Conservation (phyloP, 2,888 invertebrate species). For the Chymomyza caudatula region DNA sequence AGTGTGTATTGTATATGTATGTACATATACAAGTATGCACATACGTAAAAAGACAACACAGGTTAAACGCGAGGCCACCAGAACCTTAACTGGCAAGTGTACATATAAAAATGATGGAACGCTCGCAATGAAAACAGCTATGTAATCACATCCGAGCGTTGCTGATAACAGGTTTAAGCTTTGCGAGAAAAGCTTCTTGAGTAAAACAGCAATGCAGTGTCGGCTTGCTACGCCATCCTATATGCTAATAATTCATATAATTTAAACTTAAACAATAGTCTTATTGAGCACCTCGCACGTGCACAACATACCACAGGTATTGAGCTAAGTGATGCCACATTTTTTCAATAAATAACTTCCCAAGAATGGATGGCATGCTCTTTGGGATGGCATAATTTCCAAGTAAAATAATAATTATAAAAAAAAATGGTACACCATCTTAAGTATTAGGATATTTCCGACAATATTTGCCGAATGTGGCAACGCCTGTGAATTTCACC, state of each 20-base stretch:
- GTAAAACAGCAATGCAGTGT: not conserved
- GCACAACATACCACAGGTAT: not conserved
- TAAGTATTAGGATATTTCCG: not conserved
- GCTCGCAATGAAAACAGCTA: not conserved
- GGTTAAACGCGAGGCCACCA: not conserved
- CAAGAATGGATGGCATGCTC: not conserved
- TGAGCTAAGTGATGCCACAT: not conserved
- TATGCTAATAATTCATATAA: not conserved
- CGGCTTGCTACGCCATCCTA: not conserved
- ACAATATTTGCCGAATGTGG: not conserved
- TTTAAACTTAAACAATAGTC: not conserved
- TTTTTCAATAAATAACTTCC: not conserved
- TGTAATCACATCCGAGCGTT: constrained; percentile 16
- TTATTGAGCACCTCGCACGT: not conserved
- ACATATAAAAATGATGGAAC: not conserved
- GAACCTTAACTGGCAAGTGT: not conserved
- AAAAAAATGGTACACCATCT: not conserved
- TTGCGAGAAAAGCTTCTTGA: constrained; percentile 35
- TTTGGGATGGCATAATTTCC: not conserved
- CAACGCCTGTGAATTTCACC: not conserved
- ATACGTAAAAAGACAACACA: not conserved
- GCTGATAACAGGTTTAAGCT: constrained; percentile 63
- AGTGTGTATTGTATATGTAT: not conserved
- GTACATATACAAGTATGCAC: not conserved
- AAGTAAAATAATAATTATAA: not conserved